A percentile compares a stretch with the other conserved stretches of the same genome.
phyloP scores from a whole-genome alignment of 2,113 vertebrate species.

The Fulmarus glacialis region DNA sequence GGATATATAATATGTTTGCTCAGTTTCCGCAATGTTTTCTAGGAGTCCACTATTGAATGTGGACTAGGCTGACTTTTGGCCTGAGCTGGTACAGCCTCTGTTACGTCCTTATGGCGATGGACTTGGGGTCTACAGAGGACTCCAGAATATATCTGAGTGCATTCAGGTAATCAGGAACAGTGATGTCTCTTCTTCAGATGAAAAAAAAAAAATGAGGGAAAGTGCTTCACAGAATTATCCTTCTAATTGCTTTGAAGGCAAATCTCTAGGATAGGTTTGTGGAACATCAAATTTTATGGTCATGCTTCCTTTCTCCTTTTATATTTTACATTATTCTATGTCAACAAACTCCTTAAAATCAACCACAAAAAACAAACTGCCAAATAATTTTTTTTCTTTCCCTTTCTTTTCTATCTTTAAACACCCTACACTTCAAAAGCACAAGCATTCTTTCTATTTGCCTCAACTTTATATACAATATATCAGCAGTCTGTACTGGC shows the following conservation, averaged over 20 bases:
- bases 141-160: not conserved
- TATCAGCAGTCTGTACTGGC: accelerated
- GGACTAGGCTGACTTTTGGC: not conserved
- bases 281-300: not conserved
- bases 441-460: not conserved
- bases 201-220: not conserved
- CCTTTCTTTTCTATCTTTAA: not conserved
- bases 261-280: not conserved
- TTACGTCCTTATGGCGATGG: accelerated
- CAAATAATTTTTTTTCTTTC: not conserved
- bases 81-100: not conserved
- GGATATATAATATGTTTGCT: not conserved
- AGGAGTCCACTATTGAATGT: accelerated
- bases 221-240: not conserved
- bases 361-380: not conserved
- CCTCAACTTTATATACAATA: not conserved
- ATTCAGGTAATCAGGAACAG: not conserved
- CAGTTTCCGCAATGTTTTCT: not conserved
- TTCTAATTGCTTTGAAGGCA: not conserved
- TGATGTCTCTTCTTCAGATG: not conserved
- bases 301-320: not conserved
- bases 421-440: not conserved
- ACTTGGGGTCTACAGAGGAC: not conserved
- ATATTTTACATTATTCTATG: not conserved
- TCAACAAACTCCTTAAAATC: not conserved